phyloP scores from a whole-genome alignment of 2,113 vertebrate species.

The Ammodramus savannarum region DNA sequence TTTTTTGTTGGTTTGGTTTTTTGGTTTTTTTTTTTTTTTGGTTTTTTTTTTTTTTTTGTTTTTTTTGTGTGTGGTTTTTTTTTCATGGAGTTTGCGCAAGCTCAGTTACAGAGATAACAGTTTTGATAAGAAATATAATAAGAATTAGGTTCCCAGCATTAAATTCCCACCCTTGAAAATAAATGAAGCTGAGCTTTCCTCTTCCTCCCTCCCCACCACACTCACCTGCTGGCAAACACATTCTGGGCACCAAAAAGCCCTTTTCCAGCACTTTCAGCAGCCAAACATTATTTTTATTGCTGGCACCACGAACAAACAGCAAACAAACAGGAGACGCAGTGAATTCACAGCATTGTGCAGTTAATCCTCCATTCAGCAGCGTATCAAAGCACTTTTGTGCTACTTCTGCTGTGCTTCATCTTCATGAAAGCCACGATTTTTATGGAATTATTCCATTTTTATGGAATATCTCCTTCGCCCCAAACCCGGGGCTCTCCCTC shows the following conservation, averaged over 20 bases:
- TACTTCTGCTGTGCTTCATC: slow-evolving; percentile 6
- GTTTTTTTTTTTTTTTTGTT: not conserved
- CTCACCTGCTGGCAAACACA: not conserved
- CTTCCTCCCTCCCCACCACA: not conserved
- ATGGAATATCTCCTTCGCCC: not conserved
- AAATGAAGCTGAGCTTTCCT: not conserved
- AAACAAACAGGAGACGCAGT: not conserved
- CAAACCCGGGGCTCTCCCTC: rapidly evolving
- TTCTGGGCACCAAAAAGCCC: not conserved
- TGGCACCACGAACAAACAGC: not conserved
- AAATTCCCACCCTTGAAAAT: not conserved
- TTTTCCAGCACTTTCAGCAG: not conserved
- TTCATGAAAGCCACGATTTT: not conserved
- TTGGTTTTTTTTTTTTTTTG: not conserved
- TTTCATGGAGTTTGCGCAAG: rapidly evolving
- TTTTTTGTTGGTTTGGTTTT: not conserved
- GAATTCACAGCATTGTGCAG: not conserved
- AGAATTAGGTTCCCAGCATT: rapidly evolving
- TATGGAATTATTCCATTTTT: not conserved
- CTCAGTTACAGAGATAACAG: not conserved
- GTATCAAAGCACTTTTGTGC: not conserved
- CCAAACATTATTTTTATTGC: not conserved
- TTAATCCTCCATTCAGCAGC: not conserved
- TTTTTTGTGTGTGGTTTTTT: no score
- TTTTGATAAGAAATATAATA: not conserved